phyloP scores from a whole-genome alignment of 2,888 invertebrate species.

The Tromatobia lineatoria region DNA sequence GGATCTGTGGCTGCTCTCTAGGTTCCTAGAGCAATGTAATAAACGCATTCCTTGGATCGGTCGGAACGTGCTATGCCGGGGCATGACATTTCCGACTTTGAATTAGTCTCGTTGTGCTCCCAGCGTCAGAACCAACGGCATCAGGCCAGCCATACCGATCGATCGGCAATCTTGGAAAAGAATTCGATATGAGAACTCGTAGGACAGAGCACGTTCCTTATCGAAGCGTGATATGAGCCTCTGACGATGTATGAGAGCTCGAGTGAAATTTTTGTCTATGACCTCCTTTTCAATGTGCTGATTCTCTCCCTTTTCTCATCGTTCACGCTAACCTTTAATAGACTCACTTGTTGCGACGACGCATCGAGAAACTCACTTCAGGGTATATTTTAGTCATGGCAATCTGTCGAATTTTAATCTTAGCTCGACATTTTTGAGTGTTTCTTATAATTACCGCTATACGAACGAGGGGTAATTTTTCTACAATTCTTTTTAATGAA shows the following conservation, averaged over 20 bases:
- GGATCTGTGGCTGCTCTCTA: neutral
- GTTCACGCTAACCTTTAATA: neutral
- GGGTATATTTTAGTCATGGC: too few relatives aligned
- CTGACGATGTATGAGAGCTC: neutral
- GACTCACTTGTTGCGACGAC: too few relatives aligned
- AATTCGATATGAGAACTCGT: conserved; percentile 67
- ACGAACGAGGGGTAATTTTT: too few relatives aligned
- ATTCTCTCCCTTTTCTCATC: neutral
- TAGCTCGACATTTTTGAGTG: too few relatives aligned
- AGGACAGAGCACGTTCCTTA: conserved; percentile 32
- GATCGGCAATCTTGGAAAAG: conserved; percentile 65
- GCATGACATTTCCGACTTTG: conserved; percentile 67
- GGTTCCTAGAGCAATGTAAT: conserved; percentile 77
- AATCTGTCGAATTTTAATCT: too few relatives aligned
- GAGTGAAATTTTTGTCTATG: conserved; percentile 21
- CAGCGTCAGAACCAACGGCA: neutral
- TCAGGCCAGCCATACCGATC: conserved; percentile 36
- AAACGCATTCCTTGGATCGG: conserved; percentile 79
- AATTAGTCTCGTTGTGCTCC: conserved; percentile 69
- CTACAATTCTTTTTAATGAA: too few relatives aligned
- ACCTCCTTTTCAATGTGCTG: conserved; percentile 9
- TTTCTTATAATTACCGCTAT: too few relatives aligned
- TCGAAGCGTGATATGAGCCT: conserved; percentile 7
- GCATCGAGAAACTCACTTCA: too few relatives aligned
- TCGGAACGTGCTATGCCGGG: conserved; percentile 74